Evolutionary conservation across 2,113 vertebrate species (phyloP), one percentile per base, ranked within the genome.

Genomic region (Plecotus auritus): DNA sequence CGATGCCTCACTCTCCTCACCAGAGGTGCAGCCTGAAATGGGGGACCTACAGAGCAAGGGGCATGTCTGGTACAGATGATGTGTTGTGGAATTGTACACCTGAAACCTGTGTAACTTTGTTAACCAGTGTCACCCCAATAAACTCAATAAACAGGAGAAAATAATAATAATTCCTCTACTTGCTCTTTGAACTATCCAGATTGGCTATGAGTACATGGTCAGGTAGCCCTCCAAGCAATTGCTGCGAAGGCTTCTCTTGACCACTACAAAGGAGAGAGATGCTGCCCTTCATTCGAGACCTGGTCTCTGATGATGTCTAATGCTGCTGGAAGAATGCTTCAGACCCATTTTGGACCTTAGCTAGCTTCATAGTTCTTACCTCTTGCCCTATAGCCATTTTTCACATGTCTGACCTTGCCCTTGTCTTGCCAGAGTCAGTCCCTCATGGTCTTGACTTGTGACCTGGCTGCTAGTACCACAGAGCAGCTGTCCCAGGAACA

Each of bases 331-430:
- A 92, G 81, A 83, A 91, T 56, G 90, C 70, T 56, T 73, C 84
- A 78, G 73, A 78, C 13, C 6, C 30, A 42, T 54, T 49, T 28
- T 51, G 5, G 45, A 80, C 32, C 18, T 85, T 37, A 76, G 66
- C 49, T 59, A 61, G 26, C 42, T 80, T 76, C 54, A 51, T 18
- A 84, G 74, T 16, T 76, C 80, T 90, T 87, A 70, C 2, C 14
- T 51, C 20, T 56, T 88, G 23, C 20, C 17, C 56, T 56, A 20
- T 3, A 80, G 69, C 30, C 40, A 90, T 72, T 90, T 91, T 90
- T 87, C 61, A 95, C 40, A 32, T 22, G 49, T 67, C 76, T 95
- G n/a, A 81, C 77, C 72, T 96, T 77, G 81, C 8, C 59, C 22
- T 66, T 67, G 30, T 89, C 94, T 89, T 92, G 61, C 45, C 35